Percentiles rank a stretch among this genome's conserved stretches.
Conservation (phyloP, 2,888 invertebrate genomes). For the Frankliniella intonsa region DNA sequence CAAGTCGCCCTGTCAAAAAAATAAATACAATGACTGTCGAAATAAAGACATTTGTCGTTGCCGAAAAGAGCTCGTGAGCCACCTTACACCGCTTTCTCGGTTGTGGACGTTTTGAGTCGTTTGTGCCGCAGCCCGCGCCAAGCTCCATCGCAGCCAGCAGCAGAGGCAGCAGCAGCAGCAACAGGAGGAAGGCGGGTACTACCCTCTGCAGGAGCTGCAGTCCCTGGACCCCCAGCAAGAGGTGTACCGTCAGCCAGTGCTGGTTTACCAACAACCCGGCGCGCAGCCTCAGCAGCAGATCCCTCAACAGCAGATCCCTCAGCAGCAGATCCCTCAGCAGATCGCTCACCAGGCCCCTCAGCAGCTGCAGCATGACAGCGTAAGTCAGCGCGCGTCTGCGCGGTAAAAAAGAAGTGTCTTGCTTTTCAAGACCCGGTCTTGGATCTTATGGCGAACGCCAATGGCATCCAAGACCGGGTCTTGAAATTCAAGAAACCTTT, state of each 20-base stretch:
- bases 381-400: too few relatives aligned
- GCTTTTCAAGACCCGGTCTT: too few relatives aligned
- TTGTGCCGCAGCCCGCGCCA: neutral
- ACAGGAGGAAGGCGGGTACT: neutral
- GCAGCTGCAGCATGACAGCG: conserved; percentile 6
- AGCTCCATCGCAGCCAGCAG: conserved; percentile 16
- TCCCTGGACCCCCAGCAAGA: conserved; percentile 6
- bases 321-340: neutral
- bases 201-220: conserved; percentile 2
- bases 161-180: neutral
- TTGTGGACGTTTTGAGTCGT: neutral
- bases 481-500: too few relatives aligned
- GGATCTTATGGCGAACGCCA: too few relatives aligned
- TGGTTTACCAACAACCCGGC: neutral
- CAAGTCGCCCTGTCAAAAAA: neutral
- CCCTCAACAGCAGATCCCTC: neutral
- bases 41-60: too few relatives aligned
- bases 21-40: too few relatives aligned
- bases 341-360: neutral
- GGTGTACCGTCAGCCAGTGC: conserved; percentile 13
- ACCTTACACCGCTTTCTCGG: too few relatives aligned
- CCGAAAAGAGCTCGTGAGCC: too few relatives aligned
- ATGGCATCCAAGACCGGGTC: too few relatives aligned
- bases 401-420: conserved; percentile 28
- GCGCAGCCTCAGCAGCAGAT: neutral